Base-by-base conservation (phyloP, 2,888 invertebrate species). In the Rotaria macrura region DNA sequence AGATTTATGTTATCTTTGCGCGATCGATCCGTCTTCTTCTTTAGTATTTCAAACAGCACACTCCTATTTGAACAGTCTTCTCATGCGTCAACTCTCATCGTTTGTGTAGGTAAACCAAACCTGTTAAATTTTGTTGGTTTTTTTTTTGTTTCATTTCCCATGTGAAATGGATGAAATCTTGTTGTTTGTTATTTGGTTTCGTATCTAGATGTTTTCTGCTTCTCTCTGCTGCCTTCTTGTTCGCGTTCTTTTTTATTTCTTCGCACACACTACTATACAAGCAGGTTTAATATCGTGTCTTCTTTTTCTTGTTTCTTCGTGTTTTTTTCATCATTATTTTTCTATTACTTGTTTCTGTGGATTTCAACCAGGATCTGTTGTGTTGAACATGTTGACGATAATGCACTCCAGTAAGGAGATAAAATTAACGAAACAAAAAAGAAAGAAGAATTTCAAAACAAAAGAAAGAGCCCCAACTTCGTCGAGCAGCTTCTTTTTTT, bases 301-400 rank as follows among this genome's bases (percentile, higher is more conserved):
- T 54, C 2, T 54, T 25, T 54, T 17, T 29, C 38, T 65, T 20
- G 34, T 14, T 12, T 29, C 17, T 0, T 38, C 20, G 49, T 65
- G 34, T 65, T 29, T 65, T 65, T 65, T 65, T 65, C 65, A 65
- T 65, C 65, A 38, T 65, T 65, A 65, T 65, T 65, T 65, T 65
- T 65, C 65, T 65, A 65, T 65, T 34, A 65, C 34, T 65, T 65
- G 34, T 65, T 14, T 65, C 65, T 65, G 65, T 65, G 65, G 65
- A 65, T 65, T 65, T 65, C 65, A 65, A 65, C 65, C 38, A 65
- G 65, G 65, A 65, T 34, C 38, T 65, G 34, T 65, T 65, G 65
- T 65, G 65, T 65, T 65, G 65, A 65, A 65, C 65, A 65, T 65
- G 65, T 65, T 65, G 34, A 65, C 65, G 20, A 65, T 65, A n/a